phyloP scores from a whole-genome alignment of 2,113 vertebrate species.

The Fregata magnificens region DNA sequence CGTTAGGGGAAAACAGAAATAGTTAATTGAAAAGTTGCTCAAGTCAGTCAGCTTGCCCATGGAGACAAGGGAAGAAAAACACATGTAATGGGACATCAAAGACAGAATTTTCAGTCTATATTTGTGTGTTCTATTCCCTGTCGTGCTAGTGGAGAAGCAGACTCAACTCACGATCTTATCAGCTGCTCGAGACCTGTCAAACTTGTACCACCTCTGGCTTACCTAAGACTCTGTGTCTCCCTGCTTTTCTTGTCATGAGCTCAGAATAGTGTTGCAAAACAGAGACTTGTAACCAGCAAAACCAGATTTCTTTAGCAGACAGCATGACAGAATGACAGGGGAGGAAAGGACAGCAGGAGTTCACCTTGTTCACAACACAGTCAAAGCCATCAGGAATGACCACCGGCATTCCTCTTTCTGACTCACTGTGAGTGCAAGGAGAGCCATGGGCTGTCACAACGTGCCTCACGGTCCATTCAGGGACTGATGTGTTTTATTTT shows the following conservation, averaged over 20 bases:
- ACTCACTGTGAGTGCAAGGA: neutral
- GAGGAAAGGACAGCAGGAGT: neutral
- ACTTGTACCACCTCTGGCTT: neutral
- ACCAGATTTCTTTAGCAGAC: neutral
- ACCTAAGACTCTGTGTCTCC: neutral
- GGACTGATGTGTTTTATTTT: neutral
- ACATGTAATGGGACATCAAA: neutral
- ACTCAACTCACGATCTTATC: neutral
- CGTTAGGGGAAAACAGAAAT: neutral
- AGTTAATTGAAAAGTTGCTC: neutral
- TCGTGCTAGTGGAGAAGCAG: neutral
- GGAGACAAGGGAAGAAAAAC: neutral
- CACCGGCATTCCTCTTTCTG: neutral
- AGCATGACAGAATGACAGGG: neutral
- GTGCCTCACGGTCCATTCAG: neutral
- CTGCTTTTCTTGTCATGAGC: neutral
- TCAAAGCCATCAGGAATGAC: neutral
- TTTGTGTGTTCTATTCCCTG: neutral
- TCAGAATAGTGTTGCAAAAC: slow-evolving; percentile 10
- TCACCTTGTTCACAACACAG: neutral
- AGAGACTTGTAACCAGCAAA: neutral
- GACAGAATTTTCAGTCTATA: neutral
- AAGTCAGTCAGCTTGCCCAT: neutral
- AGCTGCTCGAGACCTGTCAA: neutral
- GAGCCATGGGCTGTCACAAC: neutral